Evolutionary conservation across 1,140 invertebrate genomes (phyloP), one percentile per base, ranked within the genome.

Genomic region (Bombus waltoni): DNA sequence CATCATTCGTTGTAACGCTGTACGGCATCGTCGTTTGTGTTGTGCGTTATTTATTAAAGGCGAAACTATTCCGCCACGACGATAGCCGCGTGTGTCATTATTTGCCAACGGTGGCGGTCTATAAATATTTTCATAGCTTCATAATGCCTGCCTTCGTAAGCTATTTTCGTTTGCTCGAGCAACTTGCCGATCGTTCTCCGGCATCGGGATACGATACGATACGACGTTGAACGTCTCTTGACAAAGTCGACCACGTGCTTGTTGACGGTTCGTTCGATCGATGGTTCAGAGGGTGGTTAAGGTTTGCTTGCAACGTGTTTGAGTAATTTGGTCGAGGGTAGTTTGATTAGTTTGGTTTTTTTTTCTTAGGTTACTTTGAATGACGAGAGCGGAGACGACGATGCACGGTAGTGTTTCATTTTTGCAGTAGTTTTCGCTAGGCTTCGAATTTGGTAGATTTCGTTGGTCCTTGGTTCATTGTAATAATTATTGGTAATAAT

Each of bases 71-170:
- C 83, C 22, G 66, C 42, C 40, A 38, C 82, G 25, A 40, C 74
- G 47, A 82, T 74, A 35, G 44, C 11, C 42, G 15, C 42, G 73
- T 53, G 83, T 85, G 77, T 79, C 83, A 85, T 85, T 85, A 85
- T 85, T 85, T 85, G 83, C 83, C 83, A 85, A 85, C 83, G 77
- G 72, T 84, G 82, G 75, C 82, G 76, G 53, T 85, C 77, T 85
- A 85, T 85, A 85, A 85, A 85, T 85, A 85, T 80, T 85, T 73
- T 85, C 83, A 85, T 85, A 80, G 83, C 83, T 85, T 85, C 83
- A 85, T 85, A 85, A 80, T 85, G 83, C 83, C 83, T 77, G 83
- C 53, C 76, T 85, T 80, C 83, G 22, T 72, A 85, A 38, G 66
- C 83, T 85, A 85, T 85, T 85, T 85, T 80, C 76, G 83, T 85